These are phyloP conservation scores for Phytoseiulus persimilis DNA, from an alignment of 2,888 invertebrate species.

Conservation along the genomic window DNA sequence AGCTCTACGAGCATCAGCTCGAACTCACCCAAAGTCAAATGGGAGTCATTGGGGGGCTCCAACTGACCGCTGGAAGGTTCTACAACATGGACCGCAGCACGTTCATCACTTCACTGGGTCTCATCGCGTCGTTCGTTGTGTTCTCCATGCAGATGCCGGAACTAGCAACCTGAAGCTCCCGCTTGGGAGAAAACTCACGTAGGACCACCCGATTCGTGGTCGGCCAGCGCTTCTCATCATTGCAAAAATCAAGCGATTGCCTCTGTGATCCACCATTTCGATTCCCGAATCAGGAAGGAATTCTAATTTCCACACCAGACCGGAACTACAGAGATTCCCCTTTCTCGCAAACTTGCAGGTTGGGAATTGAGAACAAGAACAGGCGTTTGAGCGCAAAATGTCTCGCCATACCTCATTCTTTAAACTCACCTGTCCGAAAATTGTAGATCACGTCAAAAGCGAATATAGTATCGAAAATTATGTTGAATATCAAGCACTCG, in stretches of 20 bases:
- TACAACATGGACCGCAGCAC: constrained; percentile 30
- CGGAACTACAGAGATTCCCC: too few species aligned
- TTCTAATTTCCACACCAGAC: too few species aligned
- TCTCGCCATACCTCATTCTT: too few species aligned
- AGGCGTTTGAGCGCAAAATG: too few species aligned
- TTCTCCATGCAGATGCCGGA: constrained; percentile 36
- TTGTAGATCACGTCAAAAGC: not conserved
- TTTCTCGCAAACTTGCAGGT: too few species aligned
- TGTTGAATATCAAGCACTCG: not conserved
- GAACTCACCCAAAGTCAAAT: constrained; percentile 30
- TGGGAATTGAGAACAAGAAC: too few species aligned
- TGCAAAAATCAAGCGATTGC: not conserved
- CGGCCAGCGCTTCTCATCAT: too few species aligned
- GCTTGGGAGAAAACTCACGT: not conserved
- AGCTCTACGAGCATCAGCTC: constrained; percentile 12
- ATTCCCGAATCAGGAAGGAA: too few species aligned
- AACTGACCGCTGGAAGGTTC: constrained; percentile 8
- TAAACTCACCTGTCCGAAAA: constrained; percentile 10
- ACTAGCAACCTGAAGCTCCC: not conserved
- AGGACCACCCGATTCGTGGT: not conserved
- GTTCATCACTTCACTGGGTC: constrained; percentile 28
- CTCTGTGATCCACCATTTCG: not conserved
- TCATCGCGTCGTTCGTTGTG: constrained; percentile 18
- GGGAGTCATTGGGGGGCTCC: not conserved
- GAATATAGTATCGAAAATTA: not conserved